Evolutionary conservation across 2,888 invertebrate genomes (phyloP), one percentile per base, ranked within the genome.

Genomic region (Pharmacophagus antenor): DNA sequence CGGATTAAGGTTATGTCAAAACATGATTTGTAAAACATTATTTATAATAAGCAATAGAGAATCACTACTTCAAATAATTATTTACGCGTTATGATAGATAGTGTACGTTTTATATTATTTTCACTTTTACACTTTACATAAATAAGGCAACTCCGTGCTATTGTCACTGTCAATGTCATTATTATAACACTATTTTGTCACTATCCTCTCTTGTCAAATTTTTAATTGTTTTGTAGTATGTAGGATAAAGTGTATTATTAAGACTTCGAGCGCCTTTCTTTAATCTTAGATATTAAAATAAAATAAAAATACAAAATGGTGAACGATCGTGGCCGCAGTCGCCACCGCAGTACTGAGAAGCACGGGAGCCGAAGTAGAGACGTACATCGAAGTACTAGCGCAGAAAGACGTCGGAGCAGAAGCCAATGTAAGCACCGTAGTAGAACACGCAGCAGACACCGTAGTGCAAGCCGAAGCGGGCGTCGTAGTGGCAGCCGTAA

Each of bases 261-360:
- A 6, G n/a, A 23, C 4, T 3, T 22, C 42, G 8, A 42, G 2
- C 42, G 4, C 7, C 17, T n/a, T n/a, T 46, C 2, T n/a, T 2
- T 15, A 2, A n/a, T n/a, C n/a, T 20, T 15, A 1, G 8, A 1
- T 50, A 18, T 50, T 10, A 23, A 25, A 12, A n/a, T 7, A 25
- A 25, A n/a, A 5, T 41, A 2, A 49, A 8, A 20, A 42, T 20
- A 44, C 6, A 44, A 15, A 3, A 23, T 79, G 78, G 71, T 70
- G 25, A 68, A 72, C 20, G 77, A 79, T 56, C 70, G 71, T 48
- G 77, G 77, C 2, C 75, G 72, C 12, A 73, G 71, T 54, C 67
- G 41, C 44, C 67, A 64, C 54, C 68, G 68, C 22, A 71, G 71
- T 41, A 62, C 62, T n/a, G 52, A 52, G n/a, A 52, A 2, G 8